Percentiles rank a stretch among this genome's conserved stretches.
Evolutionary conservation across 2,113 vertebrate species (phyloP).

Genomic region (Vanacampus margaritifer): DNA sequence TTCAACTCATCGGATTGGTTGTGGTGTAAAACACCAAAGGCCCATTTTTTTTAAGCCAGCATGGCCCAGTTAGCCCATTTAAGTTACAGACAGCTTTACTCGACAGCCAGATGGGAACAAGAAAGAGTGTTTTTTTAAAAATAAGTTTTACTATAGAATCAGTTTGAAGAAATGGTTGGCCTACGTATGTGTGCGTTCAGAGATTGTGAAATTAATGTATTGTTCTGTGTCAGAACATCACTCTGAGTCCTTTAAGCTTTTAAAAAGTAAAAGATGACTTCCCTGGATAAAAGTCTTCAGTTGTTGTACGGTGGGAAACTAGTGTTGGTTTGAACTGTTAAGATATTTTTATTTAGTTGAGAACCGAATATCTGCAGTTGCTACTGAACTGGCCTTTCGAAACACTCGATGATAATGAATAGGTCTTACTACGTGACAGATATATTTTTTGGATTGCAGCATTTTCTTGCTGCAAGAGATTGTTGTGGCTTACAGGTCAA

Average conservation of each 20-base stretch:
- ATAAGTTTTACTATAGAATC: slow-evolving; percentile 48
- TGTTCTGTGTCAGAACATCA: slow-evolving; percentile 82
- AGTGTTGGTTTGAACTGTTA: slow-evolving; percentile 27
- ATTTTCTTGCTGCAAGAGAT: slow-evolving; percentile 46
- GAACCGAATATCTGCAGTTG: slow-evolving; percentile 29
- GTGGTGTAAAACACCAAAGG: slow-evolving; percentile 37
- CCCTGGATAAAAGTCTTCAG: slow-evolving; percentile 48
- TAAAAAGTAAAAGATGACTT: slow-evolving; percentile 60
- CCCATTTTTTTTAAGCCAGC: slow-evolving; percentile 18
- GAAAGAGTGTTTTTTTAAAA: slow-evolving; percentile 35
- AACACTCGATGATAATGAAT: slow-evolving; percentile 34
- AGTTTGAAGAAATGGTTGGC: slow-evolving; percentile 33
- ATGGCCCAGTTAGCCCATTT: slow-evolving; percentile 29
- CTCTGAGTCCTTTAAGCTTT: slow-evolving; percentile 64
- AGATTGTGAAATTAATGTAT: slow-evolving; percentile 63
- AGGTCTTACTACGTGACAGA: slow-evolving; percentile 55
- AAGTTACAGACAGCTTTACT: slow-evolving; percentile 70
- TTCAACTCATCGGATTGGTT: slow-evolving; percentile 39
- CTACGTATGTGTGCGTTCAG: slow-evolving; percentile 50
- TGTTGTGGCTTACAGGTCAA: slow-evolving; percentile 21
- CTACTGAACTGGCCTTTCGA: slow-evolving; percentile 42
- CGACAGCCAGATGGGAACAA: slow-evolving; percentile 29
- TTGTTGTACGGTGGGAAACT: slow-evolving; percentile 43
- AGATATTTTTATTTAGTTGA: slow-evolving; percentile 31
- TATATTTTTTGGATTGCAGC: slow-evolving; percentile 36